Base-by-base conservation (phyloP, 2,888 invertebrate species). In the Bellardia pandia region DNA sequence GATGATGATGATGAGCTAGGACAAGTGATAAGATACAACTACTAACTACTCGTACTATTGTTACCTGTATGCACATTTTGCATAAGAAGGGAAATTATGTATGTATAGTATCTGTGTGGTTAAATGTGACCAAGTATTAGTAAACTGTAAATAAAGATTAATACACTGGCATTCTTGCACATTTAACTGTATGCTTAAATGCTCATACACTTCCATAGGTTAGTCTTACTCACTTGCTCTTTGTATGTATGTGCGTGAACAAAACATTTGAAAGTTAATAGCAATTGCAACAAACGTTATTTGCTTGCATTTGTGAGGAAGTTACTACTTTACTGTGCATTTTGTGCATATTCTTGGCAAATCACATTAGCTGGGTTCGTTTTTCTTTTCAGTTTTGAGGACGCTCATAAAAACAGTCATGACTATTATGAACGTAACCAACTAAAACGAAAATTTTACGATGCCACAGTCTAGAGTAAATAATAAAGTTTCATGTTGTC, bases 381-480 rank as follows among this genome's bases (percentile, higher is more conserved):
- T 42, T 58, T 51, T 33, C 9, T 30, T 71, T 42, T 23, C 23
- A 8, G 48, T 53, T 82, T 76, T 68, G 58, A 60, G 75, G 51
- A 82, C 60, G 53, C 58, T 37, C 75, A 82, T 82, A 82, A 82
- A 82, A 82, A 75, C 23, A 58, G 33, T 9, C 60, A 69, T 82
- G 60, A 82, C 68, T 48, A 40, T 23, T 58, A 48, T 48, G 66
- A 68, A 75, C 58, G n/a, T 30, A 13, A 68, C 58, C 42, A 42
- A 45, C 16, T 23, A 23, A 23, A 66, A 23, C 4, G 45, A 66
- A 82, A 69, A 66, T 78, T 84, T 84, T 72, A 84, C 62, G 84
- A 84, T 66, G 66, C 77, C 66, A 72, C 77, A 78, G 84, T 84
- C 78, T 60, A 84, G 66, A 51, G 72, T 48, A 66, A 78, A 78